Percentiles rank a stretch among this genome's conserved stretches.
Evolutionary conservation across 2,797 vertebrate genomes (phyloP).

Genomic region (Falco concolor): DNA sequence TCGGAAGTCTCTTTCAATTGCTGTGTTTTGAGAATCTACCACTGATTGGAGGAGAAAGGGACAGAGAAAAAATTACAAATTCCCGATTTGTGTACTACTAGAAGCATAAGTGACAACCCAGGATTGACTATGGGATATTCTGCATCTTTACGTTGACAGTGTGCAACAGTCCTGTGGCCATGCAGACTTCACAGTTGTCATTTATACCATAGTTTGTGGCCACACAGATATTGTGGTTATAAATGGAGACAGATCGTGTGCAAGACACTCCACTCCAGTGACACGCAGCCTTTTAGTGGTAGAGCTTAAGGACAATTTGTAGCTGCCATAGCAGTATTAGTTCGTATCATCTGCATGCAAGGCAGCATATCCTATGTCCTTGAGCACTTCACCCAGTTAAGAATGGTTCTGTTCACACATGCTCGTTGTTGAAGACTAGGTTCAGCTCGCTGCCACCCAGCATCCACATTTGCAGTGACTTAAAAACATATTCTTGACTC

Average conservation of each 20-base stretch:
- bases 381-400: not conserved
- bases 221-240: not conserved
- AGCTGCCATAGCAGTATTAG: not conserved
- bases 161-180: slow-evolving; percentile 29
- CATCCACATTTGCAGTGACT: not conserved
- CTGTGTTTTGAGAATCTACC: not conserved
- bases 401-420: accelerated
- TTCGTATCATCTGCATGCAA: not conserved
- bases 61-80: slow-evolving; percentile 13
- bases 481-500: not conserved
- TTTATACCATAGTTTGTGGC: not conserved
- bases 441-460: not conserved
- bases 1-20: slow-evolving; percentile 18
- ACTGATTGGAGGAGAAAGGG: slow-evolving; percentile 34
- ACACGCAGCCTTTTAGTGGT: not conserved
- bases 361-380: not conserved
- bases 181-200: slow-evolving; percentile 25
- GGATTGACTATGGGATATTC: not conserved
- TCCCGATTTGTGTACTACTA: not conserved
- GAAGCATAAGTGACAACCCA: not conserved
- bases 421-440: not conserved
- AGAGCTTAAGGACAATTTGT: not conserved
- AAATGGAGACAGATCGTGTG: not conserved
- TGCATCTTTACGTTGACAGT: slow-evolving; percentile 13
- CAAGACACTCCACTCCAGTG: accelerated